A percentile compares a stretch with the other conserved stretches of the same genome.
Evolutionary conservation across 1,140 invertebrate species (phyloP).

Genomic region (Drosophila rhopaloa): DNA sequence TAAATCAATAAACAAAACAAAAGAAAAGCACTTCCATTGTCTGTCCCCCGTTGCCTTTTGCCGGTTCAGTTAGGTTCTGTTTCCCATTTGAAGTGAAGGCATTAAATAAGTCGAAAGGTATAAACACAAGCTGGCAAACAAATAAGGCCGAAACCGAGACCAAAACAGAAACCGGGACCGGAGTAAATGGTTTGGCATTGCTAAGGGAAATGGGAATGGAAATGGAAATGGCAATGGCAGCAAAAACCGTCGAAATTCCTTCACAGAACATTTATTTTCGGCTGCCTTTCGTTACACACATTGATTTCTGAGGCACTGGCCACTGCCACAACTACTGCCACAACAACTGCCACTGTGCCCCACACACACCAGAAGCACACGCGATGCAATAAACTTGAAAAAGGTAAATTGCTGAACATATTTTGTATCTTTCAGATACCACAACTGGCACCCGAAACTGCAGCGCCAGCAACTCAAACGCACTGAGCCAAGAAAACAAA

Average conservation of each 20-base stretch:
- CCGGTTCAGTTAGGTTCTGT: slow-evolving; percentile 58
- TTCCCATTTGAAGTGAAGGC: slow-evolving; percentile 77
- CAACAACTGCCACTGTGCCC: neutral
- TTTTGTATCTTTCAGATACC: slow-evolving; percentile 68
- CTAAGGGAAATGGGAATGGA: slow-evolving; percentile 38
- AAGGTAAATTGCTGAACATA: slow-evolving; percentile 72
- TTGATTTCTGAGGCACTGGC: slow-evolving; percentile 65
- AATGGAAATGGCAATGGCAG: slow-evolving; percentile 46
- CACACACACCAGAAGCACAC: slow-evolving; percentile 20
- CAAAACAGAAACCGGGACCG: slow-evolving; percentile 8
- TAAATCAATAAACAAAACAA: slow-evolving; percentile 73
- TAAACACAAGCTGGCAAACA: slow-evolving; percentile 77
- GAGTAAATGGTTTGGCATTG: slow-evolving; percentile 62
- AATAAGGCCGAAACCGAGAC: slow-evolving; percentile 51
- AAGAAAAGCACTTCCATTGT: slow-evolving; percentile 64
- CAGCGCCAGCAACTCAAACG: slow-evolving; percentile 40
- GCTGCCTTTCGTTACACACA: slow-evolving; percentile 82
- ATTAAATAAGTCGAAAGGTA: slow-evolving; percentile 80
- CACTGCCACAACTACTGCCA: slow-evolving; percentile 6
- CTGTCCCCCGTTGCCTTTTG: slow-evolving; percentile 30
- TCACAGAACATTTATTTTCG: slow-evolving; percentile 84
- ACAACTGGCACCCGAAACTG: slow-evolving; percentile 52
- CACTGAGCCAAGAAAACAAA: slow-evolving; percentile 43
- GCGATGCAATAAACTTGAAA: slow-evolving; percentile 69
- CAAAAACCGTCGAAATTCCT: slow-evolving; percentile 82